These are phyloP conservation scores for Siphlonurus alternatus DNA, from an alignment of 2,888 invertebrate genomes.

Conservation along the genomic window DNA sequence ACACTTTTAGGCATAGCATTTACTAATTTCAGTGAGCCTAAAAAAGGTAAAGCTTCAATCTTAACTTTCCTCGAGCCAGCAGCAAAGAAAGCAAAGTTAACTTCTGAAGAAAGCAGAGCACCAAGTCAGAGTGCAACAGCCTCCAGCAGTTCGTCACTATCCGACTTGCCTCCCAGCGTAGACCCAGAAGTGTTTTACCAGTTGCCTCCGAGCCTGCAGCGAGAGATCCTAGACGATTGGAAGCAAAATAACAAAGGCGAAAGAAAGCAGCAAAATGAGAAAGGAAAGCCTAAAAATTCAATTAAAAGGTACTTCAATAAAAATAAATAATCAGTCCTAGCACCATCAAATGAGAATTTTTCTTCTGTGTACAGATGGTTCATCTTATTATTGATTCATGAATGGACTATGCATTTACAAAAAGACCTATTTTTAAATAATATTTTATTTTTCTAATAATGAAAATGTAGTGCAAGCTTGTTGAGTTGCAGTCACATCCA, in stretches of 20 bases:
- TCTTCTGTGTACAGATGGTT: no score
- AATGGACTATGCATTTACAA: no score
- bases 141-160: background rate
- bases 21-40: constrained; percentile 59
- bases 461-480: no score
- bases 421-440: no score
- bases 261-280: background rate
- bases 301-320: background rate
- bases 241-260: constrained; percentile 18
- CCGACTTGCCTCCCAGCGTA: constrained; percentile 27
- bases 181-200: constrained; percentile 52
- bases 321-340: no score
- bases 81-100: constrained; percentile 47
- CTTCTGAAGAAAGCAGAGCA: no score
- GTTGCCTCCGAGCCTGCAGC: constrained; percentile 51
- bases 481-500: no score
- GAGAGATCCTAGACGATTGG: constrained; percentile 54
- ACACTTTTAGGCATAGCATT: constrained; percentile 66
- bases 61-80: constrained; percentile 60
- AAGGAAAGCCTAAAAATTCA: background rate
- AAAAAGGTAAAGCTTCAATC: constrained; percentile 50
- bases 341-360: no score
- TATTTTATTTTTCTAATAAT: no score
- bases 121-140: background rate
- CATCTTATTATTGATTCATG: no score